phyloP scores from a whole-genome alignment of 2,113 vertebrate species.

The Corvus hawaiiensis region DNA sequence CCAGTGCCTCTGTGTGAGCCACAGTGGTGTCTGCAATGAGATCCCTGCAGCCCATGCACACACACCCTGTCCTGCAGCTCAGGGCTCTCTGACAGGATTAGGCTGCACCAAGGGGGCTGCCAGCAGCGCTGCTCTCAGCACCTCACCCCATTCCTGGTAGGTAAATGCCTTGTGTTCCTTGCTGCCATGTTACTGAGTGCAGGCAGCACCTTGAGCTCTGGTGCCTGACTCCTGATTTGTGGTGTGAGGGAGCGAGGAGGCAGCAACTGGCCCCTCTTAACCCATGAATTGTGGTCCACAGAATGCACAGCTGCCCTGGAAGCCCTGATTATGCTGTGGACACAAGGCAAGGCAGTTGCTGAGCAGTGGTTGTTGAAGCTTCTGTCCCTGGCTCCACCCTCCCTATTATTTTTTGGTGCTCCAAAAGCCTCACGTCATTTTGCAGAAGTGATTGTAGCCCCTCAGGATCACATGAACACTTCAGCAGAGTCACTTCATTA shows the following conservation, averaged over 20 bases:
- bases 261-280: background rate
- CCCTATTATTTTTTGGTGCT: background rate
- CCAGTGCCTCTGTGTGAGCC: background rate
- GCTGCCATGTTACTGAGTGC: background rate
- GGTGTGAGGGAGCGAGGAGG: background rate
- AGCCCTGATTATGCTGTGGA: background rate
- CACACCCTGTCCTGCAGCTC: background rate
- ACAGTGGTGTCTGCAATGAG: background rate
- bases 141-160: background rate
- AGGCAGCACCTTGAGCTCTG: background rate
- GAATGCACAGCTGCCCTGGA: background rate
- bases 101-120: background rate
- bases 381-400: background rate
- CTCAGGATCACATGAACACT: background rate
- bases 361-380: background rate
- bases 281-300: background rate
- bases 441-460: conserved; percentile 42
- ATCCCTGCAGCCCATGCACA: background rate
- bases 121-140: background rate
- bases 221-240: background rate
- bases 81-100: background rate
- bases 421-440: conserved; percentile 6
- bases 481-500: conserved; percentile 17
- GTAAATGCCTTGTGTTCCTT: background rate
- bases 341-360: background rate